Evolutionary conservation across 2,888 invertebrate genomes (phyloP).

Genomic region (Tineola bisselliella): DNA sequence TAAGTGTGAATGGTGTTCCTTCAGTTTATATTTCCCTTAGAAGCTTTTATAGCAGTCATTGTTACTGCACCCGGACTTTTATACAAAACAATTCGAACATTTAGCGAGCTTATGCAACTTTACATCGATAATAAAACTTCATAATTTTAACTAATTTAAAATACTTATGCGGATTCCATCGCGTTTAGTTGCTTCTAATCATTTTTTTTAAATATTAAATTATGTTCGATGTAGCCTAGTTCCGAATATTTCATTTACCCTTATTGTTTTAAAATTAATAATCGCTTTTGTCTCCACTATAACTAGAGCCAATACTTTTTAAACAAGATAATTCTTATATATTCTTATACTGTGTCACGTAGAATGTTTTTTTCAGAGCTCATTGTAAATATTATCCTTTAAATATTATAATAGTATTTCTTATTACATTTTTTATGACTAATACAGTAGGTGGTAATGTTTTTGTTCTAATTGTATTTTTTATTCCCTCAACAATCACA

Average conservation of each 20-base stretch:
- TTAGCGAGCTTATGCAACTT: conserved; percentile 55
- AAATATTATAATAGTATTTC: background rate
- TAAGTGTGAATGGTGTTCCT: conserved; percentile 56
- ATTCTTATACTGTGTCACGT: background rate
- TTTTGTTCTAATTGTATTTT: background rate
- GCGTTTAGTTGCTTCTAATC: too few relatives aligned
- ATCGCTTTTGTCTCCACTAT: too few relatives aligned
- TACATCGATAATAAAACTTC: background rate
- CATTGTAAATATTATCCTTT: too few relatives aligned
- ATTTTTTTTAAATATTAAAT: too few relatives aligned
- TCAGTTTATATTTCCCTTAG: conserved; percentile 16
- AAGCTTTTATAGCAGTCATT: conserved; percentile 8
- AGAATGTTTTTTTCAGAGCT: background rate
- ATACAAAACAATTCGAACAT: conserved; percentile 33
- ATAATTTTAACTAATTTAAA: background rate
- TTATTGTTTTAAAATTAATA: too few relatives aligned
- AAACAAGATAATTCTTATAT: too few relatives aligned
- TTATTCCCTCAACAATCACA: background rate
- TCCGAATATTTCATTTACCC: too few relatives aligned
- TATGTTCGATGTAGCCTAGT: too few relatives aligned
- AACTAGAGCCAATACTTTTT: too few relatives aligned
- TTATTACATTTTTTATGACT: background rate
- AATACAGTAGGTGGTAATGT: background rate
- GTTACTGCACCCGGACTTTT: conserved; percentile 9
- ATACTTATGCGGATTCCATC: too few relatives aligned